These are phyloP conservation scores for Mimas tiliae DNA, from an alignment of 2,888 invertebrate species.

Conservation along the genomic window DNA sequence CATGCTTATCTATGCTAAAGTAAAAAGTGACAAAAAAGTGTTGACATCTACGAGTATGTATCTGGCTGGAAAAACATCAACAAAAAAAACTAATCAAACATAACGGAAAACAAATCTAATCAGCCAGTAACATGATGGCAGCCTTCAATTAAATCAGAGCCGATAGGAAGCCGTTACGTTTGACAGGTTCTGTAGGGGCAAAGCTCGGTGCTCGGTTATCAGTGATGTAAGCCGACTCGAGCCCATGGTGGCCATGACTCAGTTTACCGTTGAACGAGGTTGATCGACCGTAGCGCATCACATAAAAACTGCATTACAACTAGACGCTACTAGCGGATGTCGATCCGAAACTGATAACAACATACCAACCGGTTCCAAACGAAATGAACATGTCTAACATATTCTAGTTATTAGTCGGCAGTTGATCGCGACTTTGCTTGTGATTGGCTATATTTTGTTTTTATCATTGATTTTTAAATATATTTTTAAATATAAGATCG, in stretches of 20 bases:
- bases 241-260: conserved; percentile 31
- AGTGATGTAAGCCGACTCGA: conserved; percentile 44
- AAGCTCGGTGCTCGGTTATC: not conserved
- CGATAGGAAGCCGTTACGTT: conserved; percentile 16
- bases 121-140: conserved; percentile 12
- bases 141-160: conserved; percentile 20
- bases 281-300: conserved; percentile 66
- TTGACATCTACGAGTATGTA: not conserved
- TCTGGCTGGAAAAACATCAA: not conserved
- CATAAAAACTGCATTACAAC: conserved; percentile 45
- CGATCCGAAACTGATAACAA: conserved; percentile 33
- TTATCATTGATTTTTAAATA: no score
- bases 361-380: conserved; percentile 24
- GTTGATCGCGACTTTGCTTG: not conserved
- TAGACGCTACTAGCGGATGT: conserved; percentile 42
- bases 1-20: not conserved
- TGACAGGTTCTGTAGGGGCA: conserved; percentile 37
- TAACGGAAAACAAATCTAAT: conserved; percentile 22
- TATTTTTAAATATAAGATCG: no score
- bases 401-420: not conserved
- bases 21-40: conserved; percentile 6
- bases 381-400: conserved; percentile 11
- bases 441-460: not conserved
- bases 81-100: conserved; percentile 14
- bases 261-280: conserved; percentile 69